Evolutionary conservation across 2,888 invertebrate genomes (phyloP), one percentile per base, ranked within the genome.

Genomic region (Cylindroiulus punctatus): DNA sequence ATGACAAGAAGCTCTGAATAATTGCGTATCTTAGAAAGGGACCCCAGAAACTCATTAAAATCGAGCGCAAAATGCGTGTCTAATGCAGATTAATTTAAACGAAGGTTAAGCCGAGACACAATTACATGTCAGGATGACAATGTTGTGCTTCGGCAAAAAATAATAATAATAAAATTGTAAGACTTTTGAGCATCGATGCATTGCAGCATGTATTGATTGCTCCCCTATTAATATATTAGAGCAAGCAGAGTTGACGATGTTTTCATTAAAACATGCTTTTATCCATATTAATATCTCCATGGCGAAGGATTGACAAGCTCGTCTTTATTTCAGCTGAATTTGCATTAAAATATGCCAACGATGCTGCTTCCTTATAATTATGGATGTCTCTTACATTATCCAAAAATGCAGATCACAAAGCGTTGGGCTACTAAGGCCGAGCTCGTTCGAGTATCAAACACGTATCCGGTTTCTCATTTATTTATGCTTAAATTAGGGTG

Each of bases 1-100:
- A 36, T 36, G 36, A 2, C 36, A 36, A 36, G 7, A 36, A 36
- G 36, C 36, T 36, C 36, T 36, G 36, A 52, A 19, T 52, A 52
- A 52, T 52, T 52, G 52, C 52, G 19, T 52, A n/a, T 52, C n/a
- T 52, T 52, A 19, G 52, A 52, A 52, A 52, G 4, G 47, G 4
- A 19, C n/a, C 19, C 0, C n/a, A 52, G 52, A 52, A 52, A 52
- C 52, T 52, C 52, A 52, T 52, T 52, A 52, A 52, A 52, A 52
- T 47, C 14, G 17, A 47, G 47, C 17, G 47, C 47, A 47, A 47
- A 47, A 47, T 17, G 47, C 47, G 17, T 47, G 47, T 47, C 52
- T 52, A n/a, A 52, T 52, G 52, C 52, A 52, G n/a, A 52, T 52
- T 52, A 52, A 52, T 52, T 52, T 52, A 52, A 52, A 52, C 52